Evolutionary conservation across 92 coral and sea anemone species (phyloP).

Genomic region (Epizoanthus illoricatus): DNA sequence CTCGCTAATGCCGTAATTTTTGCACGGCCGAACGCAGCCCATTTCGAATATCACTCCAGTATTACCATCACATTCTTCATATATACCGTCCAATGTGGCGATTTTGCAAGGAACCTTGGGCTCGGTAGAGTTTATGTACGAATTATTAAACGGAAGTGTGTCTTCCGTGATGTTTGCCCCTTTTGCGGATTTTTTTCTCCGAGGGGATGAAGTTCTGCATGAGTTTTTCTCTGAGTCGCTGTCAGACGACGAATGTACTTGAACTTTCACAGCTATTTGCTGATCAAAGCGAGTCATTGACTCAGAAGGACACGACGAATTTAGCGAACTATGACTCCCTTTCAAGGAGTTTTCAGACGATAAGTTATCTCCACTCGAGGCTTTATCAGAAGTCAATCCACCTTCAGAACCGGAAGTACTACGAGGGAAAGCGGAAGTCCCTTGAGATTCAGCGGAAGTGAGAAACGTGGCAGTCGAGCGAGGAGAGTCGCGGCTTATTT

Average conservation of each 20-base stretch:
- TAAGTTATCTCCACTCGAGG: slow-evolving; percentile 62
- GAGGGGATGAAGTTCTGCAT: slow-evolving; percentile 49
- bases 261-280: slow-evolving; percentile 62
- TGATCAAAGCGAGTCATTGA: slow-evolving; percentile 65
- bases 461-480: slow-evolving; percentile 86
- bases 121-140: slow-evolving; percentile 15
- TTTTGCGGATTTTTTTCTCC: slow-evolving; percentile 40
- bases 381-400: slow-evolving; percentile 68
- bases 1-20: slow-evolving; percentile 13
- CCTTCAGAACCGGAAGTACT: slow-evolving; percentile 67
- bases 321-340: slow-evolving; percentile 74
- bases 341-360: slow-evolving; percentile 80
- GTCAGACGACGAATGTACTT: slow-evolving; percentile 71
- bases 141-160: slow-evolving; percentile 16
- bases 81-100: slow-evolving; percentile 38
- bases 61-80: slow-evolving; percentile 3
- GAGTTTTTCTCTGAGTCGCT: slow-evolving; percentile 74
- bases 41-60: not conserved
- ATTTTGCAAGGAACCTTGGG: slow-evolving; percentile 29
- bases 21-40: not conserved
- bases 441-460: slow-evolving; percentile 75
- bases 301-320: slow-evolving; percentile 75
- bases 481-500: slow-evolving; percentile 82
- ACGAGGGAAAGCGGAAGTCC: slow-evolving; percentile 63
- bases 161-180: slow-evolving; percentile 27